Percentiles rank a stretch among this genome's conserved stretches.
phyloP scores from a whole-genome alignment of 1,140 invertebrate genomes.

The Brachionus koreanus region DNA sequence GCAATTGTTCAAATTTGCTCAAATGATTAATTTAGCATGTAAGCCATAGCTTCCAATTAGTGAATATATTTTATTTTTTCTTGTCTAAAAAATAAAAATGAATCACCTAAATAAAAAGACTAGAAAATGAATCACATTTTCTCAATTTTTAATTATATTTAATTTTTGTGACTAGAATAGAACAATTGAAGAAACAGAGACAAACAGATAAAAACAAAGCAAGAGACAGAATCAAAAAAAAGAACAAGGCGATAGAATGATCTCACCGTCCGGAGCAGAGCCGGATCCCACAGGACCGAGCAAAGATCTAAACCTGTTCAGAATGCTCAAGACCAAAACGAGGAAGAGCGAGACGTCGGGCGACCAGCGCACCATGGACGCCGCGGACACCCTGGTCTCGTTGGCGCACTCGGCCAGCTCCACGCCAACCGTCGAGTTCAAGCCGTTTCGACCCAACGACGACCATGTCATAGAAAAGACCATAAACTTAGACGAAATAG shows the following conservation, averaged over 20 bases:
- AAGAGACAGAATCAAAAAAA: too few relatives aligned
- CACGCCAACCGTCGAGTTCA: background rate
- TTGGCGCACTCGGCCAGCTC: conserved; percentile 11
- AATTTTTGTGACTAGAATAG: too few relatives aligned
- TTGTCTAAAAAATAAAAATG: background rate
- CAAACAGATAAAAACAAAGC: too few relatives aligned
- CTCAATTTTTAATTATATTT: too few relatives aligned
- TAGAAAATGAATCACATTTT: too few relatives aligned
- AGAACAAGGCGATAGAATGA: background rate
- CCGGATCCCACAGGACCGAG: background rate
- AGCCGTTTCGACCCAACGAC: background rate
- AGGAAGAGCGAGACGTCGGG: background rate
- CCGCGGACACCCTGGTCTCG: background rate
- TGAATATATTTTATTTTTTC: too few relatives aligned
- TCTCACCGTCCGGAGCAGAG: background rate
- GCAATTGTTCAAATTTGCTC: background rate
- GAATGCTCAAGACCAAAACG: background rate
- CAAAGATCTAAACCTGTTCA: background rate
- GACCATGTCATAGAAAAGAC: background rate
- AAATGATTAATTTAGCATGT: background rate
- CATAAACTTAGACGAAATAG: background rate
- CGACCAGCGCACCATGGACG: conserved; percentile 21
- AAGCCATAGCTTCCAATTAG: background rate
- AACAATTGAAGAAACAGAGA: too few relatives aligned
- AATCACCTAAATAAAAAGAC: background rate